A percentile compares a stretch with the other conserved stretches of the same genome.
These are phyloP conservation scores for Oppia nitens DNA, from an alignment of 1,140 invertebrate genomes.

Conservation along the genomic window DNA sequence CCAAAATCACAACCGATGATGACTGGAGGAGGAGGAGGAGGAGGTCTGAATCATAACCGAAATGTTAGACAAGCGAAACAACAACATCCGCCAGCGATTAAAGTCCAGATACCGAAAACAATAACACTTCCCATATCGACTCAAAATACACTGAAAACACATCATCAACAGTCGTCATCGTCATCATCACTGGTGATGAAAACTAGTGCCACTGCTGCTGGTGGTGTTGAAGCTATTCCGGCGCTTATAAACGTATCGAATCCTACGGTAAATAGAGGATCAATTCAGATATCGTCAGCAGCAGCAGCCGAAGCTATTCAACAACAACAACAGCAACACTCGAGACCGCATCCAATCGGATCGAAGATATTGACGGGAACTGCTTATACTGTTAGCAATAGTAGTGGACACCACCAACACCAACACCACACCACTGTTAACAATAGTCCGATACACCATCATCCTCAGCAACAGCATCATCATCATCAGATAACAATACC, in stretches of 20 bases:
- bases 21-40: neutral
- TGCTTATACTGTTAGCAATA: too few species aligned
- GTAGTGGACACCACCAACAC: too few species aligned
- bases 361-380: neutral
- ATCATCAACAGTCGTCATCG: neutral
- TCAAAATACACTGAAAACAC: neutral
- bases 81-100: neutral
- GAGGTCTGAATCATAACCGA: neutral
- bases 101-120: neutral
- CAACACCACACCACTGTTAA: too few species aligned
- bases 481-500: conserved; percentile 2
- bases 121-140: neutral
- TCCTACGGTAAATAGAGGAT: neutral
- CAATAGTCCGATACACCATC: too few species aligned
- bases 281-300: neutral
- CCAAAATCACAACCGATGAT: neutral
- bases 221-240: neutral
- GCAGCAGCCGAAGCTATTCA: neutral
- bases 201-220: neutral
- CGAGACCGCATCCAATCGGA: neutral
- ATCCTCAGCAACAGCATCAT: neutral
- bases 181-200: too few species aligned
- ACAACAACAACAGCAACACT: neutral
- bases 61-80: neutral
- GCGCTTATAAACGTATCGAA: neutral